Evolutionary conservation across 2,797 vertebrate species (phyloP).

Genomic region (Protonibea diacanthus): DNA sequence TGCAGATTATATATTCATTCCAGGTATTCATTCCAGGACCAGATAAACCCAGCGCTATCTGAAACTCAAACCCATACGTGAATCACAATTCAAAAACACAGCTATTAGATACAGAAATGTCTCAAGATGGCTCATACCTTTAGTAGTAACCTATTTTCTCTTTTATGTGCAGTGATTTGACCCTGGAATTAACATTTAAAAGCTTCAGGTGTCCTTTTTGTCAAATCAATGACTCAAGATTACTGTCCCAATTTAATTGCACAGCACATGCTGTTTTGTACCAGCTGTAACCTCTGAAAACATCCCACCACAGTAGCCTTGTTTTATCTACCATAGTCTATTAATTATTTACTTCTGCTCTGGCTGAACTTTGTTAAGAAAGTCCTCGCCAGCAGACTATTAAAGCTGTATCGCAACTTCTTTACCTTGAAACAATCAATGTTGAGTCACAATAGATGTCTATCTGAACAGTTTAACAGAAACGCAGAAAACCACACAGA

Average conservation of each 20-base stretch:
- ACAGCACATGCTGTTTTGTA: not conserved
- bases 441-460: constrained; percentile 2
- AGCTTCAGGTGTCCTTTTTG: not conserved
- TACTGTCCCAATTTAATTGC: not conserved
- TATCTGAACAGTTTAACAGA: constrained; percentile 31
- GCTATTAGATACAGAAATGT: not conserved
- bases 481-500: constrained; percentile 19
- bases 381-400: constrained; percentile 6
- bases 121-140: not conserved
- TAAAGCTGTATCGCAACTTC: not conserved
- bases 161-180: not conserved
- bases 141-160: not conserved
- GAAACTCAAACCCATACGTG: not conserved
- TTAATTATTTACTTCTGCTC: constrained; percentile 31
- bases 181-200: constrained; percentile 2
- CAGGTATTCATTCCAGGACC: constrained; percentile 11
- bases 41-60: not conserved
- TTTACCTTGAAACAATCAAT: constrained; percentile 21
- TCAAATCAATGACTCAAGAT: constrained; percentile 1
- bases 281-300: constrained; percentile 12
- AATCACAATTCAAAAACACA: not conserved
- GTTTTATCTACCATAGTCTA: constrained; percentile 29
- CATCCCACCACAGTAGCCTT: not conserved
- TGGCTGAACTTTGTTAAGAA: constrained; percentile 23
- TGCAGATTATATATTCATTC: not conserved